These are phyloP conservation scores for Callaeas wilsoni DNA, from an alignment of 2,113 vertebrate genomes.

Conservation along the genomic window DNA sequence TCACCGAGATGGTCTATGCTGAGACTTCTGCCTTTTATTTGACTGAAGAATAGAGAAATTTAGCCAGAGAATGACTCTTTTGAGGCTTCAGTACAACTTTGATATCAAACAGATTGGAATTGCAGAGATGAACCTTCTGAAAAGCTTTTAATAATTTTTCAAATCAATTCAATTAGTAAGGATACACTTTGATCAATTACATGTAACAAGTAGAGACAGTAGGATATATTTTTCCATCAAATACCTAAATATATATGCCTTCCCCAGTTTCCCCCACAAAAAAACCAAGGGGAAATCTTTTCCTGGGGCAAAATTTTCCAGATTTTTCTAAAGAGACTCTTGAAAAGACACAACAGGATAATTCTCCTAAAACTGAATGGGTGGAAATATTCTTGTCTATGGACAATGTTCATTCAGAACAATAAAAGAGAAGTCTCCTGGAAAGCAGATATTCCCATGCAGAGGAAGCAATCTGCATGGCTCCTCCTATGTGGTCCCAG, in stretches of 20 bases:
- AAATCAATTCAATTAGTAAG: not conserved
- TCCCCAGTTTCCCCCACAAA: fast-evolving
- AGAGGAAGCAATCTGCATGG: not conserved
- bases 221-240: not conserved
- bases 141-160: not conserved
- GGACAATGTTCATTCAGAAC: not conserved
- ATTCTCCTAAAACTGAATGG: not conserved
- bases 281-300: not conserved
- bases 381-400: not conserved
- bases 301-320: not conserved
- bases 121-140: not conserved
- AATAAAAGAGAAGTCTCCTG: not conserved
- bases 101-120: not conserved
- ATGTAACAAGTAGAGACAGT: not conserved
- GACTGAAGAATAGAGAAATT: constrained; percentile 11
- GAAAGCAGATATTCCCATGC: not conserved
- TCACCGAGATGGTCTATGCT: not conserved
- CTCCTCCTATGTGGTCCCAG: not conserved
- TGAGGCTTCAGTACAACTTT: not conserved
- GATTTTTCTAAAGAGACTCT: not conserved
- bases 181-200: not conserved
- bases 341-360: not conserved
- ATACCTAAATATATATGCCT: not conserved
- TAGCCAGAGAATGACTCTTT: not conserved
- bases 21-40: not conserved